These are phyloP conservation scores for Noctua janthina DNA, from an alignment of 2,888 invertebrate species.

Conservation along the genomic window DNA sequence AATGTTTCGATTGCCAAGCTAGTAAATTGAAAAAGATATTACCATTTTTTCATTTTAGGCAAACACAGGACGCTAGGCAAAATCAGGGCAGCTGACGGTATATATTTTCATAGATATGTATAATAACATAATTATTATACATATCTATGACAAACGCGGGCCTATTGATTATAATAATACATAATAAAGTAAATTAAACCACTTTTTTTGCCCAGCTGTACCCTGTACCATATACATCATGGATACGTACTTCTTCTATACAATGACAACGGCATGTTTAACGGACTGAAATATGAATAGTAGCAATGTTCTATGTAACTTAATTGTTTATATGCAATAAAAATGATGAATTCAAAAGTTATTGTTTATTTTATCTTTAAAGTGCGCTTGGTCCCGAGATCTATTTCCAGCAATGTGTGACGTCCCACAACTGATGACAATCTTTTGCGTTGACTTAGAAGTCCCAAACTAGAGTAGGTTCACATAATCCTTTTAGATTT, in stretches of 20 bases:
- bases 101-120: too few relatives aligned
- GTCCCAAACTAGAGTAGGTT: background rate
- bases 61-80: too few relatives aligned
- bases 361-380: conserved; percentile 22
- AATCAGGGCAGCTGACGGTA: too few relatives aligned
- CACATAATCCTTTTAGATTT: background rate
- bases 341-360: conserved; percentile 39
- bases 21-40: too few relatives aligned
- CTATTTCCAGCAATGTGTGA: background rate
- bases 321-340: conserved; percentile 51
- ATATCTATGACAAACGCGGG: background rate
- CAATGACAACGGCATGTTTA: conserved; percentile 65
- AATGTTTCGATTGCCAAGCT: too few relatives aligned
- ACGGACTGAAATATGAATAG: conserved; percentile 61
- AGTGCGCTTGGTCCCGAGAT: background rate
- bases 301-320: conserved; percentile 32
- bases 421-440: background rate
- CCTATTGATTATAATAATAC: background rate
- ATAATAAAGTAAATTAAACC: background rate
- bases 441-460: background rate
- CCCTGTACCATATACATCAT: background rate
- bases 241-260: conserved; percentile 1
- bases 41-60: too few relatives aligned
- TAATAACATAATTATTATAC: background rate
- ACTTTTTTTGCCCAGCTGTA: conserved; percentile 4